Evolutionary conservation across 2,797 vertebrate species (phyloP), one percentile per base, ranked within the genome.

Genomic region (Sebastes hubbsi): DNA sequence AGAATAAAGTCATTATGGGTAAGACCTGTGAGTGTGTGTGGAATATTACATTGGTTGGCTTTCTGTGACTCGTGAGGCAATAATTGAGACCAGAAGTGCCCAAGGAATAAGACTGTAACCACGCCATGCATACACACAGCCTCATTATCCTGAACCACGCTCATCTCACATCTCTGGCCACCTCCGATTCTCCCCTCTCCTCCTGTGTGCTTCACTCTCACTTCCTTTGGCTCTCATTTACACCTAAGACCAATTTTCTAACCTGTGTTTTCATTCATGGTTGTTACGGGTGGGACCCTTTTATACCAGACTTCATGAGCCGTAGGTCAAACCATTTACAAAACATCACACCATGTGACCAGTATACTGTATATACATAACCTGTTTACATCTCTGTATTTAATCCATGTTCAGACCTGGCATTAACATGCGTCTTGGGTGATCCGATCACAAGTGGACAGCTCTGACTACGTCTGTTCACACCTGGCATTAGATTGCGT

Each of bases 71-170:
- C 79, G 65, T 75, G 78, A 84, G 78, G 78, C 79, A 78, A 85
- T 92, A 90, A 90, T 84, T 84, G 90, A 90, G 87, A 88, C 60
- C 86, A 89, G 81, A 83, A 88, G 84, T 81, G 77, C 68, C 86
- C 42, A 69, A 87, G 75, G 80, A 88, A 71, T 69, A 67, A 49
- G 65, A 81, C 62, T 64, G 73, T 68, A 75, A 88, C 84, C 73
- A 71, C 24, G 56, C 62, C 25, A 46, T 5, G 83, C 83, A 92
- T 82, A 81, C 84, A 86, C 79, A 86, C 70, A 82, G 81, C 86
- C 89, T 92, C 85, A 91, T 93, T 93, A 94, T 85, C 74, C 73
- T 56, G 61, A 89, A 61, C 42, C 60, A 52, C 60, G 34, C 81
- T 87, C 81, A 68, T 79, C 81, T 86, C 68, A 75, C 64, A 81